These are phyloP conservation scores for Mythimna impura DNA, from an alignment of 2,888 invertebrate genomes.

Conservation along the genomic window DNA sequence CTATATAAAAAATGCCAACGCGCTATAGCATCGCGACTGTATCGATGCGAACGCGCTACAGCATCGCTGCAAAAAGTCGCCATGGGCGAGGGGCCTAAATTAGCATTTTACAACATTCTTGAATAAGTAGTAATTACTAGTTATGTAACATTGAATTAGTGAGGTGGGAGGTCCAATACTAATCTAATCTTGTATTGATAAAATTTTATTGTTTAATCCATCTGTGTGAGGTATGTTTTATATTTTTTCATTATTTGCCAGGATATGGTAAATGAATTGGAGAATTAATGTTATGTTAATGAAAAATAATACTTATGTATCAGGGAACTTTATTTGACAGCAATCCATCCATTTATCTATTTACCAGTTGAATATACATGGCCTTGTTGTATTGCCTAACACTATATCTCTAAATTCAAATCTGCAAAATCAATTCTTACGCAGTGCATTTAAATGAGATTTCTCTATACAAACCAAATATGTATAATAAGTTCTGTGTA, in stretches of 20 bases:
- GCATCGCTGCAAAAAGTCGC: too few relatives aligned
- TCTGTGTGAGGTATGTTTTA: slow-evolving; percentile 15
- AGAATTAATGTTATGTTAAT: slow-evolving; percentile 29
- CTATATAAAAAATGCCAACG: too few relatives aligned
- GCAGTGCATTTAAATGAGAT: slow-evolving; percentile 72
- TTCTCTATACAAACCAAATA: slow-evolving; percentile 60
- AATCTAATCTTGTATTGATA: slow-evolving; percentile 46
- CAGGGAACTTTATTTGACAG: slow-evolving; percentile 77
- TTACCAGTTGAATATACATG: slow-evolving; percentile 61
- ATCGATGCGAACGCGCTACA: too few relatives aligned
- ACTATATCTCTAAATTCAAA: slow-evolving; percentile 61
- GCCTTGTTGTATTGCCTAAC: slow-evolving; percentile 58
- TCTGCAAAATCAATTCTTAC: slow-evolving; percentile 74
- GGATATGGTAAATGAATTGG: slow-evolving; percentile 24
- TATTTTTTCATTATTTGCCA: slow-evolving; percentile 11
- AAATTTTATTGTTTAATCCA: slow-evolving; percentile 16
- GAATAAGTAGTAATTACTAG: slow-evolving; percentile 18
- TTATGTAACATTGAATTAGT: slow-evolving; percentile 16
- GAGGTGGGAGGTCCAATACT: slow-evolving; percentile 35
- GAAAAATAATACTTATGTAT: slow-evolving; percentile 56
- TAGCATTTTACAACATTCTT: slow-evolving; percentile 22
- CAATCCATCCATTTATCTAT: slow-evolving; percentile 68
- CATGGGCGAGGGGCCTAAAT: neutral
- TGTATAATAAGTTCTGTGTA: slow-evolving; percentile 59
- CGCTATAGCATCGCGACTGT: too few relatives aligned